These are phyloP conservation scores for Cirrhinus mrigala DNA, from an alignment of 2,797 vertebrate species.

Conservation along the genomic window DNA sequence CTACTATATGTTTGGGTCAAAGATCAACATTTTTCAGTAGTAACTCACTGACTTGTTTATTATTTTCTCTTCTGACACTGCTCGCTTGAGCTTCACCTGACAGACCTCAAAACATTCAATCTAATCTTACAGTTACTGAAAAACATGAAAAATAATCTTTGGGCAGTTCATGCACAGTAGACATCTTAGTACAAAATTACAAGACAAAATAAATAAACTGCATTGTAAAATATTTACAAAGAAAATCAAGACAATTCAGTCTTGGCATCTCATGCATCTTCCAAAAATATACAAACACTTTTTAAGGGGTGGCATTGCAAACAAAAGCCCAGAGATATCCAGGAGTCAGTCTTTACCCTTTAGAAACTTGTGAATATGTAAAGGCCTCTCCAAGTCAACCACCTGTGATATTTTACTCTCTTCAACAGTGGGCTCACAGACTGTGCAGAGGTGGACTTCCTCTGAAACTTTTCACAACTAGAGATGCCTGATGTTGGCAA, in stretches of 20 bases:
- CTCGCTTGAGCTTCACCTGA: not conserved
- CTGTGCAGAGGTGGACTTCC: not conserved
- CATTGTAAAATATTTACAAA: slow-evolving; percentile 62
- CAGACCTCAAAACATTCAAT: slow-evolving; percentile 1
- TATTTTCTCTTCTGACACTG: not conserved
- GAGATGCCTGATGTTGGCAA: not conserved
- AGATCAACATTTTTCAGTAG: not conserved
- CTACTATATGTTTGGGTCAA: not conserved
- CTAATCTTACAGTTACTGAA: slow-evolving; percentile 46
- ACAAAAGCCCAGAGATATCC: slow-evolving; percentile 18
- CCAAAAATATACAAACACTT: slow-evolving; percentile 85
- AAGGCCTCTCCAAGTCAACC: not conserved
- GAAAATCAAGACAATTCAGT: slow-evolving; percentile 40
- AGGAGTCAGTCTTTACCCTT: slow-evolving; percentile 5
- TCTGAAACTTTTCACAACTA: slow-evolving; percentile 27
- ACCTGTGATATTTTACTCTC: not conserved
- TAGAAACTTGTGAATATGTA: not conserved
- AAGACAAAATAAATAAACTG: slow-evolving; percentile 78
- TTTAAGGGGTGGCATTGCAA: slow-evolving; percentile 48
- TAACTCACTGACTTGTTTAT: slow-evolving; percentile 1
- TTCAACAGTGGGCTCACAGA: not conserved
- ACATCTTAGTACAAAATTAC: slow-evolving; percentile 59
- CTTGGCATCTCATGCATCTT: slow-evolving; percentile 60
- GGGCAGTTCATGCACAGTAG: slow-evolving; percentile 60
- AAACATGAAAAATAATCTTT: slow-evolving; percentile 66